These are phyloP conservation scores for Yponomeuta evonymella DNA, from an alignment of 2,888 invertebrate species.

Conservation along the genomic window DNA sequence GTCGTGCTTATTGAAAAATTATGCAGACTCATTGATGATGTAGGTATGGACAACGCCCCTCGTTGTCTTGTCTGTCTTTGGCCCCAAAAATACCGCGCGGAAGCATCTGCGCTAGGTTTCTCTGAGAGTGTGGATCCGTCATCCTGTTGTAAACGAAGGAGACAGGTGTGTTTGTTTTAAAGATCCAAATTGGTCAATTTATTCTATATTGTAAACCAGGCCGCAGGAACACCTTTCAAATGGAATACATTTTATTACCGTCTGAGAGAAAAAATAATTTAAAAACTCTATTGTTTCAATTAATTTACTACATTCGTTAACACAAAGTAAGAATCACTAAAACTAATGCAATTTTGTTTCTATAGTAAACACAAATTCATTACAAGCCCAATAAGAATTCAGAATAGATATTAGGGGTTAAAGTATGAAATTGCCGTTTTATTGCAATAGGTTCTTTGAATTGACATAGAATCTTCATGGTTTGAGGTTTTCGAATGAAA, in stretches of 20 bases:
- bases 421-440: no score
- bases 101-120: no score
- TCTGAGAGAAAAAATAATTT: not conserved
- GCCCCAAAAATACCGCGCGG: no score
- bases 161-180: constrained; percentile 57
- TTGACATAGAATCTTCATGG: no score
- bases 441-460: no score
- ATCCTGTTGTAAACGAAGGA: constrained; percentile 8
- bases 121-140: no score
- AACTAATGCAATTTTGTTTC: not conserved
- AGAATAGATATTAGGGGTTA: no score
- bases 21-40: no score
- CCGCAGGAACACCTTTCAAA: constrained; percentile 6
- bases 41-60: no score
- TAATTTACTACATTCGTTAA: not conserved
- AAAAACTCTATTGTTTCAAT: not conserved
- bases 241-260: not conserved
- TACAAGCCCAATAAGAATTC: not conserved
- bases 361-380: not conserved
- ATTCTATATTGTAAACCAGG: constrained; percentile 21
- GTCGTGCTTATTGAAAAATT: no score
- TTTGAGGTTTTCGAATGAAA: no score
- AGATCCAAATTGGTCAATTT: constrained; percentile 50
- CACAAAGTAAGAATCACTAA: constrained; percentile 4
- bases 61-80: no score